Conservation (phyloP, 2,113 vertebrate genomes). For the Phyllostomus hastatus region DNA sequence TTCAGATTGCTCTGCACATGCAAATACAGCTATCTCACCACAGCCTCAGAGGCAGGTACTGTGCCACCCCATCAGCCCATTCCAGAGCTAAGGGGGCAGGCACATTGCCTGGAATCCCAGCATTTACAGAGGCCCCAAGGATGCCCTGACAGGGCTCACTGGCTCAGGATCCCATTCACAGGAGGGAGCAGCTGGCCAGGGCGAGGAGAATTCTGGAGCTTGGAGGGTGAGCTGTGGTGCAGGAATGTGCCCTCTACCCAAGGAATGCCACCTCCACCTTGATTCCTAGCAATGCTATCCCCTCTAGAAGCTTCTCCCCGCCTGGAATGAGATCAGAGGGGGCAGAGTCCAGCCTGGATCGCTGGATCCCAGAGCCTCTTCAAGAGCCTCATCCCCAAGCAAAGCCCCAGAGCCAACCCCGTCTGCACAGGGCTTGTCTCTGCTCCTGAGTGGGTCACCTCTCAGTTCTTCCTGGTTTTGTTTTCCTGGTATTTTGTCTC, state of each 20-base stretch:
- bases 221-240: no score
- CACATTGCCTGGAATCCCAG: neutral
- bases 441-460: neutral
- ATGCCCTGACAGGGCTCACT: neutral
- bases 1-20: fast-evolving
- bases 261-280: neutral
- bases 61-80: fast-evolving
- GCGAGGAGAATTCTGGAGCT: neutral
- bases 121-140: neutral
- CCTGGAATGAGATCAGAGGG: neutral
- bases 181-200: neutral
- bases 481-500: neutral
- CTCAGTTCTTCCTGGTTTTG: neutral
- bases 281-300: neutral
- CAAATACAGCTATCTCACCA: neutral
- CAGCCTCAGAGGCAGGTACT: neutral
- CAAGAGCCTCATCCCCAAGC: neutral
- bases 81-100: neutral
- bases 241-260: neutral
- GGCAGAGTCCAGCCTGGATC: neutral
- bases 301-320: neutral
- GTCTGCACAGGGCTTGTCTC: neutral
- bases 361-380: neutral
- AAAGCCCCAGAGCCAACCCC: neutral
- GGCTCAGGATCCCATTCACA: neutral